phyloP scores from a whole-genome alignment of 2,113 vertebrate species.

The Chroicocephalus ridibundus region DNA sequence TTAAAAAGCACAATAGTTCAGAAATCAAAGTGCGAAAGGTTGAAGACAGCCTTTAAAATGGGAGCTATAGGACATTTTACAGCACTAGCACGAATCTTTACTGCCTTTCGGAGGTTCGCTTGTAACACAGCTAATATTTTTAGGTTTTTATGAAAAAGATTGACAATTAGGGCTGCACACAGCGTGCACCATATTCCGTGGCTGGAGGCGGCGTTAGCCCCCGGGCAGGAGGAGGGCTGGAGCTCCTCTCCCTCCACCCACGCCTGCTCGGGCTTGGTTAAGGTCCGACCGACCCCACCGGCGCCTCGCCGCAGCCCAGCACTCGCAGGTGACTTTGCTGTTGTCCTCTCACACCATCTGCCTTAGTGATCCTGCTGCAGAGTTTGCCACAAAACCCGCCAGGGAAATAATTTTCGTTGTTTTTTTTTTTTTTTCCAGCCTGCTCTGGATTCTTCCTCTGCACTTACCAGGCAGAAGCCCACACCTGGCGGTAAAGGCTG shows the following conservation, averaged over 20 bases:
- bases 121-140: not conserved
- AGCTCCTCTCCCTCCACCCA: not conserved
- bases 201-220: not conserved
- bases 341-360: not conserved
- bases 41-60: not conserved
- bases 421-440: not conserved
- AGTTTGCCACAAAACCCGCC: not conserved
- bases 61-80: not conserved
- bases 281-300: not conserved
- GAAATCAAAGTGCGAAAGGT: not conserved
- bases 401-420: not conserved
- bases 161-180: not conserved
- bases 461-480: not conserved
- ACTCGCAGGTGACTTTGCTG: not conserved
- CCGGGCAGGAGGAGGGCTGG: fast-evolving
- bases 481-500: not conserved
- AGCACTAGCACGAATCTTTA: not conserved
- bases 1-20: not conserved
- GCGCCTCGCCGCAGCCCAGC: fast-evolving
- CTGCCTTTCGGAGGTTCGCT: not conserved
- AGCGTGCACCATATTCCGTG: fast-evolving
- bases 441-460: not conserved
- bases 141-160: not conserved
- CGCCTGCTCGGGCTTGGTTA: not conserved
- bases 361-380: not conserved